Base-by-base conservation (phyloP, 37 sponge, comb jelly and placozoan genomes). In the Theonella swinhoei region DNA sequence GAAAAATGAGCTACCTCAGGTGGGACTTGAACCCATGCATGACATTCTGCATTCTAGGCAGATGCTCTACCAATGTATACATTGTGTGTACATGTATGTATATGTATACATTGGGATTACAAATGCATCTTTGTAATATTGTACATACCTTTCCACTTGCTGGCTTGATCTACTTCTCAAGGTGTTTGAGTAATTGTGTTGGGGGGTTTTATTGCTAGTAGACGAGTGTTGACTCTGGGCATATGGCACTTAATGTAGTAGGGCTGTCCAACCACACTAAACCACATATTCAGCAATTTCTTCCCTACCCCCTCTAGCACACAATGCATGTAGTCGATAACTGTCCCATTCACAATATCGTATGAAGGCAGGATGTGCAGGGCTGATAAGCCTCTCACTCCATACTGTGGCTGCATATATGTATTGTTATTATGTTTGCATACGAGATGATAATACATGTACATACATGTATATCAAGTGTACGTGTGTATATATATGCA, bases 301-400 rank as follows among this genome's bases (percentile, higher is more conserved):
- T 74, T 40, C 26, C 65, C 71, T n/a, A 83, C 75, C 9, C 83
- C 83, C 39, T 72, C 22, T 42, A 83, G 42, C 8, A 73, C 76
- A 60, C 75, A 73, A 39, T 83, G 83, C 83, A 83, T 83, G 64
- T 83, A 83, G 43, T 83, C 83, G 3, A 83, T 61, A 7, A 67
- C 9, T 54, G 43, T 83, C 32, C 83, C 83, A 29, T 64, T 19
- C 28, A 83, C 59, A 0, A 83, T 59, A 30, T 83, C 75, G 74
- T 60, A 83, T n/a, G 41, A n/a, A 35, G 83, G 76, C 14, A 83
- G 17, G 0, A 36, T 73, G 5, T 22, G 19, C 22, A 83, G 67
- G 41, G 62, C 41, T 14, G 75, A 64, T 36, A 63, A 76, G 2
- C 83, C 75, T 63, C 74, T 83, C 30, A 83, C 75, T 40, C 83